A percentile compares a stretch with the other conserved stretches of the same genome.
phyloP scores from a whole-genome alignment of 2,113 vertebrate species.

The Tyto alba region DNA sequence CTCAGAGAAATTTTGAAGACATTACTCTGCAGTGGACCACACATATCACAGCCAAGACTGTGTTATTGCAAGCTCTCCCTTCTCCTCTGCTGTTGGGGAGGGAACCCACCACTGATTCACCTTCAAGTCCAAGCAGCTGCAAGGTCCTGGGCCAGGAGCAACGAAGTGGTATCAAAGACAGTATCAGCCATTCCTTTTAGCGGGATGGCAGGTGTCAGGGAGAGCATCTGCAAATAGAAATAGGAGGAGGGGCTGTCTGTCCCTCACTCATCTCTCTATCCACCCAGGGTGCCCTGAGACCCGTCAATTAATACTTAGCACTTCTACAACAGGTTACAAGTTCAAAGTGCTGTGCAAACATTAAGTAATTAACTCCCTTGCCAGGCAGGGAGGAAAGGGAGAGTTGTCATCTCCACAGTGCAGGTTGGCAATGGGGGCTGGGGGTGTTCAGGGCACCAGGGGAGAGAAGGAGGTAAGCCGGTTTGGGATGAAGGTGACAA shows the following conservation, averaged over 20 bases:
- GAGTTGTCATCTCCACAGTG: background rate
- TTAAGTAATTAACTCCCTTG: background rate
- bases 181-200: background rate
- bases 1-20: background rate
- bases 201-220: background rate
- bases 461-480: background rate
- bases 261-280: background rate
- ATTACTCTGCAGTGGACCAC: background rate
- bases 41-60: fast-evolving
- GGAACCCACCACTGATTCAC: background rate
- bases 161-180: background rate
- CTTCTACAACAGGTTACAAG: background rate
- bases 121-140: background rate
- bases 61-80: background rate
- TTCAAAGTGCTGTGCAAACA: background rate
- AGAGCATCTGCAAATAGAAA: background rate
- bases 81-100: background rate
- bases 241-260: background rate
- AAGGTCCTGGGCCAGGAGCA: background rate
- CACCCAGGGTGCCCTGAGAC: background rate
- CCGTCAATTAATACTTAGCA: background rate
- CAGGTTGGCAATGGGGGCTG: background rate
- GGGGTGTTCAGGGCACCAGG: too few species aligned
- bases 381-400: background rate
- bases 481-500: background rate